phyloP scores from a whole-genome alignment of 2,888 invertebrate species.

The Drosophila tripunctata region DNA sequence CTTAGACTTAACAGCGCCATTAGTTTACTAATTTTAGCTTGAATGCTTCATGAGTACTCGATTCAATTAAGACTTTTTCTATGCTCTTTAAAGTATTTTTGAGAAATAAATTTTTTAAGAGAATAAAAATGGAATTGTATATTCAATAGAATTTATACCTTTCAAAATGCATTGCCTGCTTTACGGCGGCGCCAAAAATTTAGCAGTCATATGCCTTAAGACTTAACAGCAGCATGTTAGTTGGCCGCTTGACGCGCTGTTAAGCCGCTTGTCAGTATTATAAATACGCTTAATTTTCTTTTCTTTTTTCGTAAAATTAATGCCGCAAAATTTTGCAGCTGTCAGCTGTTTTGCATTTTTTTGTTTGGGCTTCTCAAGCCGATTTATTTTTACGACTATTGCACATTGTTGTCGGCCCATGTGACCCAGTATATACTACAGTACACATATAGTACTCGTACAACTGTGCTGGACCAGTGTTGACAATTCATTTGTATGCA shows the following conservation, averaged over 20 bases:
- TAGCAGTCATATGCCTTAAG: no score
- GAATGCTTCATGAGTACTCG: no score
- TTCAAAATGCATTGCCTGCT: no score
- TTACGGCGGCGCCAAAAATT: no score
- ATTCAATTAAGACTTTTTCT: no score
- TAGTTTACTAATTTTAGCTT: no score
- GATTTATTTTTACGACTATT: slow-evolving; percentile 60
- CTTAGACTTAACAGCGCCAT: slow-evolving; percentile 1
- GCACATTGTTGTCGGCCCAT: slow-evolving; percentile 42
- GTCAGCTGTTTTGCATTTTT: slow-evolving; percentile 50
- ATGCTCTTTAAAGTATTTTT: no score
- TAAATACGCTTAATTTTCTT: slow-evolving; percentile 13
- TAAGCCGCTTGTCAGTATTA: background rate
- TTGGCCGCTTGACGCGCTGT: background rate
- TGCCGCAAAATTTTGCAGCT: slow-evolving; percentile 47
- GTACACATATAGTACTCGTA: no score
- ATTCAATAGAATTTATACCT: no score
- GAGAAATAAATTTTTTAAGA: no score
- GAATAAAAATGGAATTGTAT: no score
- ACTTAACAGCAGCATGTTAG: slow-evolving; percentile 1
- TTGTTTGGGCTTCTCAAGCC: slow-evolving; percentile 23
- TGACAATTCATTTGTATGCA: slow-evolving; percentile 81
- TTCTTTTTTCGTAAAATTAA: slow-evolving; percentile 52
- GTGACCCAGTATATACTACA: slow-evolving; percentile 17
- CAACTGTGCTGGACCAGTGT: slow-evolving; percentile 53